phyloP scores from a whole-genome alignment of 2,888 invertebrate genomes.

The Bellardia bayeri region DNA sequence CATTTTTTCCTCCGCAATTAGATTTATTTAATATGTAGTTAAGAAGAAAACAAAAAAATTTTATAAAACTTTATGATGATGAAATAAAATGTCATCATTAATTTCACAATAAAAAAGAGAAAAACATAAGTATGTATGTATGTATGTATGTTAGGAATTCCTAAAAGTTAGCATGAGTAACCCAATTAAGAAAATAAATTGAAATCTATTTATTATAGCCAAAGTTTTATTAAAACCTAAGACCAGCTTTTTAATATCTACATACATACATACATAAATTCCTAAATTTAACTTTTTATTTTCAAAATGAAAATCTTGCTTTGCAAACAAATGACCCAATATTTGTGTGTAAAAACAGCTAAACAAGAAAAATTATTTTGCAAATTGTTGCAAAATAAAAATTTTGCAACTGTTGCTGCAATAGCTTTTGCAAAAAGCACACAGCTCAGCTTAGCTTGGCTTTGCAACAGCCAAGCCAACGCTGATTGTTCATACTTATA shows the following conservation, averaged over 20 bases:
- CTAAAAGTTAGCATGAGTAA: no score
- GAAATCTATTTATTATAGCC: no score
- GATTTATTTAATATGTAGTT: constrained; percentile 1
- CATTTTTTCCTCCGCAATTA: background rate
- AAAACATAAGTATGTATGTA: no score
- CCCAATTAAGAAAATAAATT: no score
- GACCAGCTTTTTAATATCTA: no score
- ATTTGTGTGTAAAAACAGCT: background rate
- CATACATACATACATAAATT: no score
- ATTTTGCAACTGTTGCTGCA: constrained; percentile 43
- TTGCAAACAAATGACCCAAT: background rate
- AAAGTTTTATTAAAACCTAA: no score
- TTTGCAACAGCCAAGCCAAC: constrained; percentile 20
- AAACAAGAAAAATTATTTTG: constrained; percentile 14
- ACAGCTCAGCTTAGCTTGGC: constrained; percentile 18
- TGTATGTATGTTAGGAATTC: no score
- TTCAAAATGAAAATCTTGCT: background rate
- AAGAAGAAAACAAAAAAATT: background rate
- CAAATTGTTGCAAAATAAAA: constrained; percentile 32
- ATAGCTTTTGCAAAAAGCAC: constrained; percentile 17
- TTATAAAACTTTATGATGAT: background rate
- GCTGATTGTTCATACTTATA: background rate
- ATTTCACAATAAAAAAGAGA: background rate
- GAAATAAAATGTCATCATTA: background rate
- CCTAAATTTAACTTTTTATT: no score